Conservation (phyloP, 2,888 invertebrate species). For the Gari tellinella region DNA sequence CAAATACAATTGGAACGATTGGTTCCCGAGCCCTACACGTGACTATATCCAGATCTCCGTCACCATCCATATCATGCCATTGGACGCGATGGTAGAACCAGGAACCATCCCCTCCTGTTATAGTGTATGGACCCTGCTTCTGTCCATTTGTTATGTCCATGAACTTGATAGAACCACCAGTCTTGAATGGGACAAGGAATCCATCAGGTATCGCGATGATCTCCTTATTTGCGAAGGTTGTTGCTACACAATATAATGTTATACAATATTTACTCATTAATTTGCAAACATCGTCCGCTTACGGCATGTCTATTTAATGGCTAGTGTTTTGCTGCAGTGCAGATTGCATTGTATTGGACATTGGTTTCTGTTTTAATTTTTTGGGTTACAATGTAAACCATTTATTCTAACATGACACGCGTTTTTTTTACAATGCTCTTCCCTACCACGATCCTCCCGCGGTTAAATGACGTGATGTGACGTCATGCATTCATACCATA, state of each 20-base stretch:
- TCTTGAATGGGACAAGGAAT: conserved; percentile 67
- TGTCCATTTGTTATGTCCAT: conserved; percentile 42
- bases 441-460: no score
- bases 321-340: no score
- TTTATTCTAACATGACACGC: no score
- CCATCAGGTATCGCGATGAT: conserved; percentile 64
- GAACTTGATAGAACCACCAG: conserved; percentile 54
- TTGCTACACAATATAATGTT: conserved; percentile 40
- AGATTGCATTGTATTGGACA: neutral
- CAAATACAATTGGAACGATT: conserved; percentile 24
- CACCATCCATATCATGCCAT: conserved; percentile 71
- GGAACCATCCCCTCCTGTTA: conserved; percentile 32
- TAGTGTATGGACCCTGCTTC: conserved; percentile 28
- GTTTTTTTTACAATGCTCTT: no score
- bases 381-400: no score
- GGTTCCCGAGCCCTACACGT: conserved; percentile 65
- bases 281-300: neutral
- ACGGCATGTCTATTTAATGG: no score
- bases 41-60: conserved; percentile 66
- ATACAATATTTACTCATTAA: neutral
- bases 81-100: conserved; percentile 70
- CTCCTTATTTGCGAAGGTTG: conserved; percentile 23
- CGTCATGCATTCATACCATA: no score
- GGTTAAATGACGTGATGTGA: no score
- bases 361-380: neutral